Evolutionary conservation across 2,113 vertebrate genomes (phyloP), one percentile per base, ranked within the genome.

Genomic region (Prunella fulvescens): DNA sequence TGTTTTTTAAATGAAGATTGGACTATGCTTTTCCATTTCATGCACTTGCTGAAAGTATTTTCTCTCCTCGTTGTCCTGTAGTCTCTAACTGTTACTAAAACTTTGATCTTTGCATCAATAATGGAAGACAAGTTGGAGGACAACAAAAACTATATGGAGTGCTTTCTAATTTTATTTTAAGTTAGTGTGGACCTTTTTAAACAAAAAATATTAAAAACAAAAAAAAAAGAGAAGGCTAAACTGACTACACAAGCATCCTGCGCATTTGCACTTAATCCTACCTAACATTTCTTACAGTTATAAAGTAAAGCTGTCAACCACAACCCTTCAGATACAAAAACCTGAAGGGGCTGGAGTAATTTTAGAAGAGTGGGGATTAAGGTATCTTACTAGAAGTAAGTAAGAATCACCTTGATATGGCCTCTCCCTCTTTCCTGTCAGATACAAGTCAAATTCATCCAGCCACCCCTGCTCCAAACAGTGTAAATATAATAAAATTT

Each of bases 121-220:
- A 64, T 26, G 88, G 95, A 97, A 97, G 93, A 97, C 92, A 93
- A 85, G 45, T 33, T 50, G 74, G 40, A 95, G 79, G 53, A 86
- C 67, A 92, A 91, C 29, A 92, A 47, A 73, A 92, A 50, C 50
- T 88, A 48, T 50, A 72, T n/a, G 90, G 90, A 96, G 90, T 93
- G 91, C 42, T 96, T 81, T 47, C 78, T 79, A 40, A 48, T 74
- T 78, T 58, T 91, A 35, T 82, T 86, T 45, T 42, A 90, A 91
- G 19, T 56, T 71, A 74, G 88, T 24, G 7, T 58, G 26, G 7
- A 88, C 37, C n/a, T 95, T 37, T 53, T 31, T 5, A 74, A 39
- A 61, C 29, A 64, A 69, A 48, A 45, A 61, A 48, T 28, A 35
- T 53, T 8, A 3, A 14, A 76, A 37, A n/a, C n/a, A 6, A 17